Conservation (phyloP, 2,113 vertebrate genomes). For the Chionodraco myersi region DNA sequence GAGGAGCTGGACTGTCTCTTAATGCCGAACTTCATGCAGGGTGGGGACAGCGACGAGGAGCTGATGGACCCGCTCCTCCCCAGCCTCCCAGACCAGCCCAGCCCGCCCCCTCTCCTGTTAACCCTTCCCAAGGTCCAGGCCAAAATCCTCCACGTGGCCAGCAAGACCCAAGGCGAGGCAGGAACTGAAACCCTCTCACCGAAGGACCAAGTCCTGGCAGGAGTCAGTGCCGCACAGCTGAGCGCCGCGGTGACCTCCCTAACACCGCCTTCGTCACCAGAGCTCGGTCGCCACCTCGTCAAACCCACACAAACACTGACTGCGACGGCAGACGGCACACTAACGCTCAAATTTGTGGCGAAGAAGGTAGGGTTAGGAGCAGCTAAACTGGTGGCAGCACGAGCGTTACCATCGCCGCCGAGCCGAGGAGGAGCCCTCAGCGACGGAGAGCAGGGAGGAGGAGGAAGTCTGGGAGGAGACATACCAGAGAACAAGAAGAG, state of each 20-base stretch:
- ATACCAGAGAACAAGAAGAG: conserved; percentile 97
- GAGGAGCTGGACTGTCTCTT: conserved; percentile 94
- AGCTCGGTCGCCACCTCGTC: conserved; percentile 95
- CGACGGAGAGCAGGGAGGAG: conserved; percentile 72
- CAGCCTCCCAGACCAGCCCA: conserved; percentile 86
- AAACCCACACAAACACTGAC: conserved; percentile 93
- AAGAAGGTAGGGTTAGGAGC: conserved; percentile 92
- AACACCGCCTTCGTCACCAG: conserved; percentile 96
- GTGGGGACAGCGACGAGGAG: conserved; percentile 88
- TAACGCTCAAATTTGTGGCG: conserved; percentile 94
- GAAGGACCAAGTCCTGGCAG: conserved; percentile 89
- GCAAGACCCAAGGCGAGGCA: conserved; percentile 54
- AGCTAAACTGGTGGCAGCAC: conserved; percentile 87
- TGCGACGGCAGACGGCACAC: conserved; percentile 88
- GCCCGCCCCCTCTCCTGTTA: conserved; percentile 82
- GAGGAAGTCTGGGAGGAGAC: conserved; percentile 84
- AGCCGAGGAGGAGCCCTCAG: conserved; percentile 83
- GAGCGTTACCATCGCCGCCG: conserved; percentile 85
- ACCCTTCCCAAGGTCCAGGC: conserved; percentile 87
- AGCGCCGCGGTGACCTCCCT: conserved; percentile 95
- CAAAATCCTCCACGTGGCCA: conserved; percentile 84
- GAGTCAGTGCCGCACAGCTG: conserved; percentile 93
- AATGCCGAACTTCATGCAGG: conserved; percentile 87
- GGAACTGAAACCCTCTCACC: conserved; percentile 76
- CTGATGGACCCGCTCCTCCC: conserved; percentile 89